phyloP scores from a whole-genome alignment of 2,113 vertebrate species.

The Psilopsiagon aymara region DNA sequence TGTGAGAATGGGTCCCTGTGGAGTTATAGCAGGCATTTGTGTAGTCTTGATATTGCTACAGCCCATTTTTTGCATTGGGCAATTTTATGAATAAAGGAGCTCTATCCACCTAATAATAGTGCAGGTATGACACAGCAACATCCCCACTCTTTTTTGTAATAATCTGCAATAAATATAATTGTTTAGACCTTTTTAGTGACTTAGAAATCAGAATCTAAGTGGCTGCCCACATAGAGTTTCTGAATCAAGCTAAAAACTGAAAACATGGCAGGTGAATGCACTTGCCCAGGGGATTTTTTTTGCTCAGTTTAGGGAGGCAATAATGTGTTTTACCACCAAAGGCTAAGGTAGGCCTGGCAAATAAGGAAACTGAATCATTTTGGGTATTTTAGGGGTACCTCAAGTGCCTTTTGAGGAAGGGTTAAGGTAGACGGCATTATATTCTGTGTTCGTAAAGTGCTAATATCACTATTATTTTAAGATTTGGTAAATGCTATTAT shows the following conservation, averaged over 20 bases:
- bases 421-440: no score
- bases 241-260: background rate
- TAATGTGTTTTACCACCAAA: background rate
- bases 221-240: background rate
- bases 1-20: background rate
- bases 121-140: background rate
- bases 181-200: background rate
- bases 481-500: background rate
- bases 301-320: background rate
- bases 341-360: rapidly evolving
- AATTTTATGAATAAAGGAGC: background rate
- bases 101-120: background rate
- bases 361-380: background rate
- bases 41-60: background rate
- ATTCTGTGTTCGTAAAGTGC: background rate
- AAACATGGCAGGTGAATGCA: background rate
- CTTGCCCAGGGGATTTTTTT: background rate
- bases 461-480: background rate
- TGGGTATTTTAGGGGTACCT: background rate
- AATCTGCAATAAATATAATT: background rate
- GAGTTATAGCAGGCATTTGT: background rate
- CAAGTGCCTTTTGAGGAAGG: background rate
- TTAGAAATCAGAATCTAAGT: background rate
- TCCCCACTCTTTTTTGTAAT: background rate
- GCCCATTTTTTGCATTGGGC: background rate